Base-by-base conservation (phyloP, 2,113 vertebrate genomes). In the Melanocharis versteri region DNA sequence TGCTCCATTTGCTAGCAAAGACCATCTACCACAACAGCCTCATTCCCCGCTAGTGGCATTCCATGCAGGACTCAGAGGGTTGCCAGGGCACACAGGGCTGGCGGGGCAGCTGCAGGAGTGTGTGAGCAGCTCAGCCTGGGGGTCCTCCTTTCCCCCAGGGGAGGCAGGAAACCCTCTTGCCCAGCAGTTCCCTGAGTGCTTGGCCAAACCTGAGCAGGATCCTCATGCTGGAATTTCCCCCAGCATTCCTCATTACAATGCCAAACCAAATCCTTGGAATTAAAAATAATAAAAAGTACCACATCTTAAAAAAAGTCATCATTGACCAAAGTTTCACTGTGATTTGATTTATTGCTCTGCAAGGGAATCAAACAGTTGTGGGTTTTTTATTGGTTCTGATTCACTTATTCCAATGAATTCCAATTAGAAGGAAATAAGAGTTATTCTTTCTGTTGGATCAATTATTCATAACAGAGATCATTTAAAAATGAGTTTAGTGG, bases 361-460 rank as follows among this genome's bases (percentile, higher is more conserved):
- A 73, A 61, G 28, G n/a, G n/a, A 93, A 60, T 1, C 6, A 15
- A 40, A 51, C 56, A 61, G 10, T 6, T 90, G 65, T 53, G 89
- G 26, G 20, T 9, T 79, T 93, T 90, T 83, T 58, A 48, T 62
- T 54, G 40, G 21, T 81, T 89, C 76, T 16, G 39, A 84, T 89
- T 89, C 58, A 70, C 31, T 60, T 90, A 78, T 35, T 93, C 40
- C 44, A 68, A 26, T 78, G 54, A 83, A 73, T 77, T 69, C 15
- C 73, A 85, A 73, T 88, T 92, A 78, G 66, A 93, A 83, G 33
- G 69, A 91, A 85, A 88, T 83, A 26, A 58, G 20, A 51, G 66
- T 87, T 96, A 86, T 56, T 93, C 47, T 96, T 96, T 91, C 69
- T 79, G 51, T 87, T 82, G 60, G 87, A 92, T 95, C 77, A 94